phyloP scores from a whole-genome alignment of 2,888 invertebrate genomes.

The Zootermopsis nevadensis region DNA sequence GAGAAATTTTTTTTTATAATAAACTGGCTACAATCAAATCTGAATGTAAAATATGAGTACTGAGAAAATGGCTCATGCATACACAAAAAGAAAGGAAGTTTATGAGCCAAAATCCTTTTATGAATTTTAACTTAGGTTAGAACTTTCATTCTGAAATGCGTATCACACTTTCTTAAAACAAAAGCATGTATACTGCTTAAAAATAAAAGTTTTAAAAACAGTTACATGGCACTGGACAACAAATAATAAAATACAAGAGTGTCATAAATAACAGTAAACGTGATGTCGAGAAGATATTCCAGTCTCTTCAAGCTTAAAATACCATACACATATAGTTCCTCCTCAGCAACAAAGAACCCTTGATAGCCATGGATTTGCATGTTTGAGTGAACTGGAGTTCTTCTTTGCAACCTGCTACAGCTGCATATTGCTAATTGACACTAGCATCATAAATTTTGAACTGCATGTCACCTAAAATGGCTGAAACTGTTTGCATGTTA shows the following conservation, averaged over 20 bases:
- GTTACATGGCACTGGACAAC: constrained; percentile 1
- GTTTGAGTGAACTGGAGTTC: not conserved
- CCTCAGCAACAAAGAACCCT: not conserved
- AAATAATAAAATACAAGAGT: not conserved
- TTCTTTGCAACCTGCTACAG: not conserved
- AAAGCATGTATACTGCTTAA: not conserved
- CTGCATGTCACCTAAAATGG: not conserved
- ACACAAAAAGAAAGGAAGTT: not conserved
- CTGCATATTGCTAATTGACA: not conserved
- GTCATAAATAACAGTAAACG: not conserved
- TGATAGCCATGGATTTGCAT: not conserved
- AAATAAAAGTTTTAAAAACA: not conserved
- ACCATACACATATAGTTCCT: not conserved
- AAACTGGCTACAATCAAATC: constrained; percentile 14
- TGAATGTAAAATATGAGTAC: constrained; percentile 19
- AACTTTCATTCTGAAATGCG: not conserved
- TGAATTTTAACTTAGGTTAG: not conserved
- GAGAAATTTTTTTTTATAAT: not conserved
- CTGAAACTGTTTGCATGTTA: not conserved
- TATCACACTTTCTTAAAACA: not conserved
- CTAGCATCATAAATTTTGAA: not conserved
- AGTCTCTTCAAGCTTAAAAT: not conserved
- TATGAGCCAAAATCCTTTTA: constrained; percentile 11
- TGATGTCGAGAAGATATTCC: not conserved
- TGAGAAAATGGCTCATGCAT: constrained; percentile 25